Conservation (phyloP, 2,113 vertebrate species). For the Henicopernis longicauda region DNA sequence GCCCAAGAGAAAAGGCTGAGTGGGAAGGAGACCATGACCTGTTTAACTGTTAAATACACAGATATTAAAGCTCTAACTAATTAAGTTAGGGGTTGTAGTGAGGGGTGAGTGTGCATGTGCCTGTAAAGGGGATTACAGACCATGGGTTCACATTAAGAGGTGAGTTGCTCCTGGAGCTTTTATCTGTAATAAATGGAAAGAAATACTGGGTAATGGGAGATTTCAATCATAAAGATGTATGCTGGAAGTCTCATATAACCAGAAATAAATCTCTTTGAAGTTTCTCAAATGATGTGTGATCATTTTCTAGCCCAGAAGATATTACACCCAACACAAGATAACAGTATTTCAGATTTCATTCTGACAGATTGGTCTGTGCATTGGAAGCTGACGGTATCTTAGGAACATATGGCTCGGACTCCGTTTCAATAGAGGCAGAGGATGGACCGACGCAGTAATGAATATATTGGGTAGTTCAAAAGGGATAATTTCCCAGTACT, state of each 20-base stretch:
- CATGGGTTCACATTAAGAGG: not conserved
- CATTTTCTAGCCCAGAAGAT: slow-evolving; percentile 44
- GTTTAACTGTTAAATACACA: not conserved
- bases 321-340: slow-evolving; percentile 15
- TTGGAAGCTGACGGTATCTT: slow-evolving; percentile 38
- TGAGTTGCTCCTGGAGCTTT: slow-evolving; percentile 20
- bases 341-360: slow-evolving; percentile 33
- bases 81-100: not conserved
- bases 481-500: not conserved
- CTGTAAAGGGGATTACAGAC: not conserved
- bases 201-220: slow-evolving; percentile 24
- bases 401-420: slow-evolving; percentile 20
- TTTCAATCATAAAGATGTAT: slow-evolving; percentile 52
- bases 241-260: slow-evolving; percentile 43
- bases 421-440: not conserved
- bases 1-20: not conserved
- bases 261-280: slow-evolving; percentile 60
- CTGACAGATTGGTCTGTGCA: not conserved
- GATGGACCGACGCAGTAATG: not conserved
- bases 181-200: slow-evolving; percentile 49
- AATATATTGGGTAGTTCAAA: slow-evolving; percentile 4
- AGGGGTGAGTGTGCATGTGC: not conserved
- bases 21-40: not conserved
- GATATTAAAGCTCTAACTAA: not conserved
- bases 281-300: slow-evolving; percentile 53